Conservation (phyloP, 35 echinoderm and acorn worm genomes). For the Anneissia japonica region DNA sequence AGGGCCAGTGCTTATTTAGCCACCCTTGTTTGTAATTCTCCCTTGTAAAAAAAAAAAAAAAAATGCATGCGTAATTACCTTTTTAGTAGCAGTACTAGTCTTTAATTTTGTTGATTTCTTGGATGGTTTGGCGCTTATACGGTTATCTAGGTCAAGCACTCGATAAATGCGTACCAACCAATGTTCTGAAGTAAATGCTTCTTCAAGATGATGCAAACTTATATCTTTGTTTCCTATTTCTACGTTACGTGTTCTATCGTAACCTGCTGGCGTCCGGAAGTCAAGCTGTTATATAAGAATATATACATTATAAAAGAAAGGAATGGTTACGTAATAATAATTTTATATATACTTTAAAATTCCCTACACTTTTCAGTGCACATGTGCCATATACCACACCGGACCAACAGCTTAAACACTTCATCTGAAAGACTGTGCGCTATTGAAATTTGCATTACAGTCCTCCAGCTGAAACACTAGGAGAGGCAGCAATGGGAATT, state of each 20-base stretch:
- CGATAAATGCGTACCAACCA: conserved; percentile 92
- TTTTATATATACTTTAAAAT: no score
- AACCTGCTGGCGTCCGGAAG: conserved; percentile 79
- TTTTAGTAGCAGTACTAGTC: conserved; percentile 56
- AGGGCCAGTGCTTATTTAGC: neutral
- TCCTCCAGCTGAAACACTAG: no score
- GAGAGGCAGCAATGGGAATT: no score
- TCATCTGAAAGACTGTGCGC: no score
- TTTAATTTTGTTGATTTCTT: conserved; percentile 41
- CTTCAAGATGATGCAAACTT: conserved; percentile 78
- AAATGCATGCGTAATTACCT: conserved; percentile 27
- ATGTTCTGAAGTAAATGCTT: conserved; percentile 86
- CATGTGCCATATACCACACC: no score
- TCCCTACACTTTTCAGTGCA: no score
- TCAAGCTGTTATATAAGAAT: conserved; percentile 59
- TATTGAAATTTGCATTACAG: no score
- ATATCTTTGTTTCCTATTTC: conserved; percentile 99
- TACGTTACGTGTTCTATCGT: conserved; percentile 82
- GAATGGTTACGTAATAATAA: no score
- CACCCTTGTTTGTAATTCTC: neutral
- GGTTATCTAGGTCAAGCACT: conserved; percentile 68
- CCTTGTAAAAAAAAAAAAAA: neutral
- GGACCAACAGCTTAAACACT: no score
- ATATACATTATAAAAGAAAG: no score
- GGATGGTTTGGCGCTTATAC: conserved; percentile 23